Base-by-base conservation (phyloP, 53 echinoderm and acorn worm species). In the Echinarachnius parma region DNA sequence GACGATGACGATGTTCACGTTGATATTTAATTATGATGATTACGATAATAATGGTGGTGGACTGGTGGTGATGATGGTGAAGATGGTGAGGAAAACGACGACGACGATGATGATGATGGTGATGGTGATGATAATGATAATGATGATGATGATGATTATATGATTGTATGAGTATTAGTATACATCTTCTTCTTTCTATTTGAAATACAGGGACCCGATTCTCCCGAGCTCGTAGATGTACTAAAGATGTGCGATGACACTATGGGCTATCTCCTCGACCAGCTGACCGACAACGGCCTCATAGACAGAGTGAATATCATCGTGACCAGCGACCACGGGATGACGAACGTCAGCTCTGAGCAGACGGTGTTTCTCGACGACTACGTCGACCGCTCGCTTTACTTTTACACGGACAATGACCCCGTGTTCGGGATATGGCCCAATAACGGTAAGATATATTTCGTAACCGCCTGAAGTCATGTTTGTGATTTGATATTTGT, bases 201-300 rank as follows among this genome's bases (percentile, higher is more conserved):
- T n/a, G n/a, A n/a, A n/a, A n/a, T n/a, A n/a, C n/a, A 69, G 49
- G 80, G 80, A 21, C 68, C 64, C n/a, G 67, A 80, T 14, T 80
- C 80, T 5, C 19, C 9, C 2, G 57, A 16, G 4, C 20, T 57
- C 9, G 34, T 11, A 3, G 69, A 59, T 25, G 33, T 1, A 19
- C 31, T 80, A 2, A 9, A 28, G 11, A 1, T 23, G 0, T 54
- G 67, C 26, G 80, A 80, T 28, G 46, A 42, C 2, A 56, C 57
- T 11, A 21, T 80, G 8, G 80, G 80, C 4, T 80, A 80, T 21
- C 68, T 80, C 28, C 31, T 68, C 18, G 80, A 59, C 13, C 26
- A 58, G 39, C 39, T 80, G 31, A 59, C 30, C 14, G 31, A 46
- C 0, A 31, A 28, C 25, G 48, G 30, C 26, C 30, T 80, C 3